Evolutionary conservation across 2,113 vertebrate genomes (phyloP), one percentile per base, ranked within the genome.

Genomic region (Anguilla japonica): DNA sequence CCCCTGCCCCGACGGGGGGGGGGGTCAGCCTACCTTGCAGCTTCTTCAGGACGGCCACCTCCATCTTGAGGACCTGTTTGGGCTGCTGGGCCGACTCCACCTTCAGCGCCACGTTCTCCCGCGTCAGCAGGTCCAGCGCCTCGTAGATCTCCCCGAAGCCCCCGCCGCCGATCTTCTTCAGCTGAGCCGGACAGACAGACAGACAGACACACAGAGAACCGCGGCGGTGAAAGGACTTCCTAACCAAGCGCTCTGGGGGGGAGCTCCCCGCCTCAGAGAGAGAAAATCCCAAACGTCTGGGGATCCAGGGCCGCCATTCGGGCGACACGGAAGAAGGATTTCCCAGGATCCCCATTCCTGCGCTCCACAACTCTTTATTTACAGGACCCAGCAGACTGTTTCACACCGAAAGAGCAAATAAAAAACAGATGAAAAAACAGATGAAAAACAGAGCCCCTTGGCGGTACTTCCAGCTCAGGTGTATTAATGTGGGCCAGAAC

Each of bases 51-150:
- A 99, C 98, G 0, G 98, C 98, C 91, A 99, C 98, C 94, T 99
- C 98, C 98, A 99, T 99, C 96, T 99, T 99, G 91, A 99, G 97
- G 88, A 99, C 98, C 91, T 99, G 98, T 88, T 99, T 99, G 90
- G 98, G 98, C 89, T 99, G 98, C 95, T 98, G 98, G 79, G 98
- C 98, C 16, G 98, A 99, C 92, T 99, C 98, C 91, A 99, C 98
- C 92, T 99, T 99, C 92, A 99, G 95, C 50, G 98, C 98, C 93
- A 99, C 98, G 2, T 99, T 99, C 95, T 99, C 98, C 88, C 97
- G 96, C 14, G 98, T 99, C 95, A 99, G 95, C 89, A 98, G 94
- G 93, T 99, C 98, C 94, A 99, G 95, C 0, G 98, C 98, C 92
- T 99, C 98, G 5, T 99, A 99, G 94, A 99, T 99, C 94, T 99